These are phyloP conservation scores for Solea senegalensis DNA, from an alignment of 2,113 vertebrate species.

Conservation along the genomic window DNA sequence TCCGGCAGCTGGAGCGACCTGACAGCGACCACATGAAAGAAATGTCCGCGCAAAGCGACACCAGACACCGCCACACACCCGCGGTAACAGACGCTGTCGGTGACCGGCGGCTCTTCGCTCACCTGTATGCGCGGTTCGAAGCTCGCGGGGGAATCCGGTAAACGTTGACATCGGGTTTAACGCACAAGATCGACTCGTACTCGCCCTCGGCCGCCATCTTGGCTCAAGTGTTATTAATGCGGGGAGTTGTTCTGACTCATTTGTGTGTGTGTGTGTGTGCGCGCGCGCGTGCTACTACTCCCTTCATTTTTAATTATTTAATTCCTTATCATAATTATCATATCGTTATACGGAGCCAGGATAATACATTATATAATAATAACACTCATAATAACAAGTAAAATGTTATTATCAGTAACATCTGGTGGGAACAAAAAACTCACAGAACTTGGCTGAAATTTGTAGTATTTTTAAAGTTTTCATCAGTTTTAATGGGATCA, in stretches of 20 bases:
- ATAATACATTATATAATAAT: too few relatives aligned
- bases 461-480: background rate
- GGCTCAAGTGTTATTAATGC: constrained; percentile 58
- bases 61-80: background rate
- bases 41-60: background rate
- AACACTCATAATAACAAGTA: too few relatives aligned
- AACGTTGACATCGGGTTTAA: constrained; percentile 93
- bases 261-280: background rate
- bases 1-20: background rate
- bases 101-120: background rate
- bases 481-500: too few relatives aligned
- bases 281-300: background rate
- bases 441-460: background rate
- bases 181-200: constrained; percentile 93
- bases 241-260: constrained; percentile 59
- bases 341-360: too few relatives aligned
- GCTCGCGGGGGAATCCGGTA: constrained; percentile 93
- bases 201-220: constrained; percentile 90
- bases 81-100: too few relatives aligned
- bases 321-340: too few relatives aligned
- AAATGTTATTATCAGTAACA: too few relatives aligned
- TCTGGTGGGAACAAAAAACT: too few relatives aligned
- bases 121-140: constrained; percentile 95
- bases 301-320: too few relatives aligned
- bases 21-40: constrained; percentile 12